phyloP scores from a whole-genome alignment of 2,797 vertebrate species.

The Astyanax mexicanus region DNA sequence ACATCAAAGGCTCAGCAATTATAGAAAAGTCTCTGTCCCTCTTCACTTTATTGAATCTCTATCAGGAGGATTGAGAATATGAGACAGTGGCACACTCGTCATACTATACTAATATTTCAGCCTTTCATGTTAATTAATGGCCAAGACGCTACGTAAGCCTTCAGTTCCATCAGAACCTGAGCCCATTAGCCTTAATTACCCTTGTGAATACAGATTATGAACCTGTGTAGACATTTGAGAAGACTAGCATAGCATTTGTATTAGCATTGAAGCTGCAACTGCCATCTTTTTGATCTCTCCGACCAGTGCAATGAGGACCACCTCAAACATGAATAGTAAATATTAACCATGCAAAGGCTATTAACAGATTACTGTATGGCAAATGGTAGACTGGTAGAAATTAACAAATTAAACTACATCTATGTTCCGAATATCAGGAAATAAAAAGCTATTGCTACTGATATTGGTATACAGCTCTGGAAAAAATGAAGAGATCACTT shows the following conservation, averaged over 20 bases:
- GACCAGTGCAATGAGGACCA: no score
- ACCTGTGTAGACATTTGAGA: background rate
- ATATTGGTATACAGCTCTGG: no score
- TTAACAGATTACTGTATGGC: no score
- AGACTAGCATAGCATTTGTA: background rate
- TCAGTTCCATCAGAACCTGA: background rate
- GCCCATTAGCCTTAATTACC: constrained; percentile 14
- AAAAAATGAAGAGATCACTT: no score
- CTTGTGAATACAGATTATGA: background rate
- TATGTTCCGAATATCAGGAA: no score
- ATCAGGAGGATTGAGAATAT: background rate
- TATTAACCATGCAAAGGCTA: no score
- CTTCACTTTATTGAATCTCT: background rate
- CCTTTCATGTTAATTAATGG: constrained; percentile 1
- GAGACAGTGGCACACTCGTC: background rate
- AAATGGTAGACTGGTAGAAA: no score
- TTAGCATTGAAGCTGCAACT: background rate
- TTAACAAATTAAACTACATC: no score
- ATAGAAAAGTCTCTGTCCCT: background rate
- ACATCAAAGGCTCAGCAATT: background rate
- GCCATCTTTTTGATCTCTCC: no score
- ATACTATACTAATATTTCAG: background rate
- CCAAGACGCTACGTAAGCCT: background rate
- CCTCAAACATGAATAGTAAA: no score
- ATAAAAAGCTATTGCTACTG: no score